Base-by-base conservation (phyloP, 2,113 vertebrate species). In the Syrrhaptes paradoxus region DNA sequence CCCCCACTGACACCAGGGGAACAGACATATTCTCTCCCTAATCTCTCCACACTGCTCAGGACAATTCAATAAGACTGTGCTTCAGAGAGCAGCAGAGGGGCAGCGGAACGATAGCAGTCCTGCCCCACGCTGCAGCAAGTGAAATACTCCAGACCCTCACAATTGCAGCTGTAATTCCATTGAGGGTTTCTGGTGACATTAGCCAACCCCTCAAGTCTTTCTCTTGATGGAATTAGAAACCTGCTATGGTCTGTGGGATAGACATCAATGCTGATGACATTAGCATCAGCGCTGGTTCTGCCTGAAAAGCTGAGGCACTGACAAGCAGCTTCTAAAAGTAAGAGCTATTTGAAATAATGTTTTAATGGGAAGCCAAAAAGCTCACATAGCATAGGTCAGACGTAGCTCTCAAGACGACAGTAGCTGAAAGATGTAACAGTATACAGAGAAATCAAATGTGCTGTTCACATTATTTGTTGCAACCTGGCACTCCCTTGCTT, bases 221-320 rank as follows among this genome's bases (percentile, higher is more conserved):
- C 59, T 86, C 94, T 93, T 88, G 67, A 16, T 75, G 87, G 94
- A 98, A 97, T 98, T 96, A 96, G 91, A 95, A 89, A 70, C 82
- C 87, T 93, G 73, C 87, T 97, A 90, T 77, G 77, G 80, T 91
- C 95, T 97, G 85, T 68, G 76, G 95, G 87, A 70, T 80, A 76
- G 93, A 77, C 73, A 96, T 96, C 32, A 3, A 75, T 92, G 84
- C 72, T 97, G 95, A 97, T 96, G 90, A 94, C 92, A 88, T 95
- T 94, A 92, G 63, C 93, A 92, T 95, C 92, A 94, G 66, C 7
- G 4, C 43, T 57, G 31, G 25, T 58, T 65, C 68, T 90, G 49
- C 25, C 51, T 76, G 66, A 49, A 84, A 84, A 84, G 61, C 55
- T 75, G 61, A 88, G 80, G 78, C 89, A 94, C 21, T 70, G 71